Conservation (phyloP, 2,888 invertebrate species). For the Agrenia bidenticulata region DNA sequence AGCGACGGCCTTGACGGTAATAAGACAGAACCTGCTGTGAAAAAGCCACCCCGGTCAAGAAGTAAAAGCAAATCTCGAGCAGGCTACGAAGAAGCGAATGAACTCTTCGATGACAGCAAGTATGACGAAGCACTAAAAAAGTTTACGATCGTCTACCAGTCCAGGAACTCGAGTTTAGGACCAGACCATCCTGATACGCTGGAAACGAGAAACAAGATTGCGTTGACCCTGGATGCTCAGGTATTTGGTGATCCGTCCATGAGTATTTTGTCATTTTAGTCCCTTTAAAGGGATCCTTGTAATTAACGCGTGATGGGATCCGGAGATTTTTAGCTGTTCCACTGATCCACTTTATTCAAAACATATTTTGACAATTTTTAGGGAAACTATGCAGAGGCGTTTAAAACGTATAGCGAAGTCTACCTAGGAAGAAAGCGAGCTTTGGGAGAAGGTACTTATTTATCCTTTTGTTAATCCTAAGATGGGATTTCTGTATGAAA, state of each 20-base stretch:
- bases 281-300: too few relatives aligned
- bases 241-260: too few relatives aligned
- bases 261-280: too few relatives aligned
- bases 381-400: conserved; percentile 29
- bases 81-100: conserved; percentile 29
- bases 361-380: neutral
- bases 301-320: too few relatives aligned
- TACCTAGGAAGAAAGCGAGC: conserved; percentile 13
- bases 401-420: conserved; percentile 30
- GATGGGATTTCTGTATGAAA: too few relatives aligned
- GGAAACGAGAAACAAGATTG: conserved; percentile 24
- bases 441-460: conserved; percentile 23
- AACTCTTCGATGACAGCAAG: conserved; percentile 25
- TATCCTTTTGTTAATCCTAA: too few relatives aligned
- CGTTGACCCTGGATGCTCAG: conserved; percentile 21
- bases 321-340: neutral
- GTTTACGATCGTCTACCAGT: conserved; percentile 8
- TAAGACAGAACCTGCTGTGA: too few relatives aligned
- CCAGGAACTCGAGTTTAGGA: conserved; percentile 19
- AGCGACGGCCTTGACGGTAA: too few relatives aligned
- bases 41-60: conserved; percentile 9
- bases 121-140: conserved; percentile 18
- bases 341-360: conserved; percentile 1
- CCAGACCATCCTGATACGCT: conserved; percentile 24
- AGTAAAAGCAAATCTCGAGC: conserved; percentile 27